Evolutionary conservation across 2,797 vertebrate genomes (phyloP).

Genomic region (Cygnus olor): DNA sequence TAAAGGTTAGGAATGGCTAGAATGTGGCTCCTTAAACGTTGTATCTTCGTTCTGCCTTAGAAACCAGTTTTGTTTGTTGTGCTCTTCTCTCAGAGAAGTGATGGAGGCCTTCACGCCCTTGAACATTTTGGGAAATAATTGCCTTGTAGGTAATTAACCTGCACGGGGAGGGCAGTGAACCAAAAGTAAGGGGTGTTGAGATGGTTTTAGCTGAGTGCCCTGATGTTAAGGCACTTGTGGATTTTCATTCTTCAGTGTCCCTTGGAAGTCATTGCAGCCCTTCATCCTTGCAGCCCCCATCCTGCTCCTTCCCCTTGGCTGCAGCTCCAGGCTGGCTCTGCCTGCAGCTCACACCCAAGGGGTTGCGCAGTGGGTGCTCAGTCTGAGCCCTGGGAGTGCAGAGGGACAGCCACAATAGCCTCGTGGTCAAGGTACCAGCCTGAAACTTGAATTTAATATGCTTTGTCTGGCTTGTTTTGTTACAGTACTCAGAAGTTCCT

Average conservation of each 20-base stretch:
- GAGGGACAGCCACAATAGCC: background rate
- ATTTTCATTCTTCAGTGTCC: background rate
- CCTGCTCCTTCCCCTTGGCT: background rate
- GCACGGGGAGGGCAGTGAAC: background rate
- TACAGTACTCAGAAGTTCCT: background rate
- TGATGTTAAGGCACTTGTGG: background rate
- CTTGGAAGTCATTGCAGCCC: background rate
- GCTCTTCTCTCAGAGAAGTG: background rate
- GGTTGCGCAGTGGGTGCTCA: background rate
- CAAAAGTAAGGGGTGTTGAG: background rate
- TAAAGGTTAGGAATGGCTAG: background rate
- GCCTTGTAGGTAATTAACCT: background rate
- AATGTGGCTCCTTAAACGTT: background rate
- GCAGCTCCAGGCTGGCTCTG: background rate
- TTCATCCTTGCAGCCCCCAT: background rate
- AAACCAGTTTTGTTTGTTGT: background rate
- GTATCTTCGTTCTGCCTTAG: background rate
- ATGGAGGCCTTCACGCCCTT: background rate
- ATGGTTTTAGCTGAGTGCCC: background rate
- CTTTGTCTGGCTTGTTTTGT: background rate
- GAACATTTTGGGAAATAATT: background rate
- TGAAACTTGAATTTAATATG: background rate
- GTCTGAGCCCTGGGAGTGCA: background rate
- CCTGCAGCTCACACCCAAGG: background rate
- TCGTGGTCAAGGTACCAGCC: background rate